Evolutionary conservation across 2,113 vertebrate genomes (phyloP).

Genomic region (Myrmecobius fasciatus): DNA sequence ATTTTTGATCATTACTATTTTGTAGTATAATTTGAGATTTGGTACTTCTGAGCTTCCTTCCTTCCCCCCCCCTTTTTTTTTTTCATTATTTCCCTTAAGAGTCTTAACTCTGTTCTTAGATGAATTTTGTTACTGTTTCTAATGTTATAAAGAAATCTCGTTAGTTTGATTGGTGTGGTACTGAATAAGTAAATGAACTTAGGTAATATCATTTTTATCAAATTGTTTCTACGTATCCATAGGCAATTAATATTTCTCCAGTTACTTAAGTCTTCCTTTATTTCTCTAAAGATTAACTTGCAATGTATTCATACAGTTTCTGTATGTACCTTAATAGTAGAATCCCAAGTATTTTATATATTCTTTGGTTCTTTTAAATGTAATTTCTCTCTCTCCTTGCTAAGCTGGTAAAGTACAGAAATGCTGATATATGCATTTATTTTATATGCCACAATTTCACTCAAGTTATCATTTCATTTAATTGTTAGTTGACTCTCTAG

Average conservation of each 20-base stretch:
- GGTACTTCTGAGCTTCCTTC: not conserved
- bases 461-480: not conserved
- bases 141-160: no score
- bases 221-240: no score
- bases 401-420: not conserved
- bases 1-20: not conserved
- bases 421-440: not conserved
- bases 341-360: not conserved
- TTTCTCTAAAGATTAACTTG: no score
- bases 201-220: no score
- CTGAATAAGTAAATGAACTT: no score
- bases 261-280: no score
- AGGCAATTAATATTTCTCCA: no score
- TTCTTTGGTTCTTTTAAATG: not conserved
- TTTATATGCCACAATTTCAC: not conserved
- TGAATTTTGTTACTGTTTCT: no score
- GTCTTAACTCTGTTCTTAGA: not conserved
- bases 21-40: not conserved
- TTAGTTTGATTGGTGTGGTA: no score
- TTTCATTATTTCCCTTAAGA: not conserved
- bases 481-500: not conserved
- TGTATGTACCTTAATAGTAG: not conserved
- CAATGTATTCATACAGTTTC: not conserved
- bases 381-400: not conserved
- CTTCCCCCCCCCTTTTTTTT: not conserved